Percentiles rank a stretch among this genome's conserved stretches.
These are phyloP conservation scores for Pelvicachromis taeniatus DNA, from an alignment of 2,113 vertebrate species.

Conservation along the genomic window DNA sequence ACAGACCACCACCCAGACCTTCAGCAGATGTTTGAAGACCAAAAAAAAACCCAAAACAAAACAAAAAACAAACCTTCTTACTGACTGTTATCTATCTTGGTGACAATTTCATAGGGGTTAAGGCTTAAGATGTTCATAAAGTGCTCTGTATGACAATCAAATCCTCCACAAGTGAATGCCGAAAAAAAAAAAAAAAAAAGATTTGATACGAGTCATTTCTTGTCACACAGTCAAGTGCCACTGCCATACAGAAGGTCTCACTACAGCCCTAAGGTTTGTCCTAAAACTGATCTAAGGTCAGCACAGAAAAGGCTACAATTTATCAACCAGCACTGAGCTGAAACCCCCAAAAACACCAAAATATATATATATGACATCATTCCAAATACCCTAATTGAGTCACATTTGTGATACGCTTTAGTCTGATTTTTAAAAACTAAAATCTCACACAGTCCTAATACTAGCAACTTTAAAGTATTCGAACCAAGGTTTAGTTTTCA, in stretches of 20 bases:
- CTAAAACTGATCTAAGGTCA: slow-evolving; percentile 6
- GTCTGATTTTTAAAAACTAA: slow-evolving; percentile 11
- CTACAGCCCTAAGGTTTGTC: slow-evolving; percentile 3
- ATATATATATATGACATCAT: slow-evolving; percentile 37
- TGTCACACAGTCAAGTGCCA: slow-evolving; percentile 36
- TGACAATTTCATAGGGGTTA: slow-evolving; percentile 47
- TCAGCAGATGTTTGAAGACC: slow-evolving; percentile 6
- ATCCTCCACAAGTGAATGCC: slow-evolving; percentile 2
- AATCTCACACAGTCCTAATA: slow-evolving; percentile 28
- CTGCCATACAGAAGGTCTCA: slow-evolving; percentile 39
- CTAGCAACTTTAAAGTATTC: slow-evolving; percentile 40
- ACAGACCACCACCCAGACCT: slow-evolving; percentile 41
- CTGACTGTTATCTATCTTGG: background rate
- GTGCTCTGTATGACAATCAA: slow-evolving; percentile 63
- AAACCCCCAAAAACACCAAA: slow-evolving; percentile 1
- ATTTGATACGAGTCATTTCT: background rate
- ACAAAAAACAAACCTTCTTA: background rate
- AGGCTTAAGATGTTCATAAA: slow-evolving; percentile 71
- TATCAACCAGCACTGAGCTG: slow-evolving; percentile 6
- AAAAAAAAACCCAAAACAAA: background rate
- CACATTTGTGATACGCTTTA: slow-evolving; percentile 37
- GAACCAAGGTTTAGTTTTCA: slow-evolving; percentile 22
- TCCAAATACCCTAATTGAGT: slow-evolving; percentile 20
- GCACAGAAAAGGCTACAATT: slow-evolving; percentile 38
- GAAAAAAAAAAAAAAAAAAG: background rate